These are phyloP conservation scores for Aplysina aerophoba DNA, from an alignment of 37 sponge, comb jelly and placozoan species.

Conservation along the genomic window DNA sequence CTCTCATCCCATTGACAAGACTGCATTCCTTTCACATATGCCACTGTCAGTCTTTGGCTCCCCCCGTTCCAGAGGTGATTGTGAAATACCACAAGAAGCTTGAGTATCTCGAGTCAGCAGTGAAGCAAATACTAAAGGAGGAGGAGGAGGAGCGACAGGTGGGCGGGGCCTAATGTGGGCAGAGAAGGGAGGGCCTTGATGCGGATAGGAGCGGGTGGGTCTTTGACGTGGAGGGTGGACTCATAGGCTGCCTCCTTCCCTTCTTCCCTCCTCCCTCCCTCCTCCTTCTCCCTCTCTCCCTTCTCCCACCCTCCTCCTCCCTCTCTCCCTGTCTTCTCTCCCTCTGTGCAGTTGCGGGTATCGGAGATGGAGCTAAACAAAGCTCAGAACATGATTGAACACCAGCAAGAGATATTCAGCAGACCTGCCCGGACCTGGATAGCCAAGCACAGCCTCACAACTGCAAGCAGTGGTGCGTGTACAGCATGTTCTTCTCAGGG, in stretches of 20 bases:
- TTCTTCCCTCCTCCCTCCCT: not conserved
- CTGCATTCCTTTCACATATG: no score
- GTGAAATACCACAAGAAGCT: slow-evolving; percentile 73
- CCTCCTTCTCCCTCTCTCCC: not conserved
- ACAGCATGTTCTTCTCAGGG: not conserved
- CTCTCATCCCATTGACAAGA: no score
- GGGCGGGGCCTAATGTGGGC: not conserved
- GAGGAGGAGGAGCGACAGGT: slow-evolving; percentile 96
- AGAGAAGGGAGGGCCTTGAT: no score
- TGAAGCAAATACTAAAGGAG: slow-evolving; percentile 83
- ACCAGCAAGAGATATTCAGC: slow-evolving; percentile 91
- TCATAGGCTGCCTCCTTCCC: not conserved
- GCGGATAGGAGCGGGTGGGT: not conserved
- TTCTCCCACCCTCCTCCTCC: not conserved
- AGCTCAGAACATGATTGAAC: slow-evolving; percentile 93
- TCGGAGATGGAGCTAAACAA: slow-evolving; percentile 97
- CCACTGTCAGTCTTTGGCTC: no score
- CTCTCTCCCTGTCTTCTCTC: not conserved
- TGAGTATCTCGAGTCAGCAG: slow-evolving; percentile 59
- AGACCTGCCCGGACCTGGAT: slow-evolving; percentile 91
- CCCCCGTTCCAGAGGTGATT: slow-evolving; percentile 70
- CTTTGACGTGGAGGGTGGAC: not conserved
- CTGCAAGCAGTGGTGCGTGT: no score
- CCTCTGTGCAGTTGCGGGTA: slow-evolving; percentile 57
- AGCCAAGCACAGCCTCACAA: not conserved